Percentiles rank a stretch among this genome's conserved stretches.
Evolutionary conservation across 1,140 invertebrate genomes (phyloP).

Genomic region (Drosophila carrolli): DNA sequence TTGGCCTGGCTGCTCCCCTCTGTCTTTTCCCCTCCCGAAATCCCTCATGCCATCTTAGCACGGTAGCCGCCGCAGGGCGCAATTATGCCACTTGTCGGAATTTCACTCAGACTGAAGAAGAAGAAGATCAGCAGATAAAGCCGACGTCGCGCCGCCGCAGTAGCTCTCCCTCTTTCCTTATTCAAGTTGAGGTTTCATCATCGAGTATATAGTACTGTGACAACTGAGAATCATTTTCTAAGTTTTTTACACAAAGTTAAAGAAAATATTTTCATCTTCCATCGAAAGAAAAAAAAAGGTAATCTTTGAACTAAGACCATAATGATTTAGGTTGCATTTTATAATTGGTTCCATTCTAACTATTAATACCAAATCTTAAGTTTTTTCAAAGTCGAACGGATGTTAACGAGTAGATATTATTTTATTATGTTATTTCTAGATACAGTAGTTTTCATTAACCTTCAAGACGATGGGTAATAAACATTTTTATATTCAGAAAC

Average conservation of each 20-base stretch:
- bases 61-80: slow-evolving; percentile 79
- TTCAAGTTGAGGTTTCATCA: neutral
- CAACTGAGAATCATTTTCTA: neutral
- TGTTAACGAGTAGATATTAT: no score
- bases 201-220: slow-evolving; percentile 11
- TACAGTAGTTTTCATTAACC: neutral
- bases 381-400: no score
- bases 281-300: no score
- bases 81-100: slow-evolving; percentile 83
- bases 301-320: no score
- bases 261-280: neutral
- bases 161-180: slow-evolving; percentile 21
- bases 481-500: no score
- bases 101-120: slow-evolving; percentile 61
- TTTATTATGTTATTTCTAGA: no score
- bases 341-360: no score
- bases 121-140: slow-evolving; percentile 17
- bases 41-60: slow-evolving; percentile 54
- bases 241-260: neutral
- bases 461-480: no score
- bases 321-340: no score
- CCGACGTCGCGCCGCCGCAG: slow-evolving; percentile 32
- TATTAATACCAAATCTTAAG: no score
- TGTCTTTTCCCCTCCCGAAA: neutral
- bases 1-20: slow-evolving; percentile 16